Evolutionary conservation across 2,797 vertebrate species (phyloP), one percentile per base, ranked within the genome.

Genomic region (Lycodopsis pacificus): DNA sequence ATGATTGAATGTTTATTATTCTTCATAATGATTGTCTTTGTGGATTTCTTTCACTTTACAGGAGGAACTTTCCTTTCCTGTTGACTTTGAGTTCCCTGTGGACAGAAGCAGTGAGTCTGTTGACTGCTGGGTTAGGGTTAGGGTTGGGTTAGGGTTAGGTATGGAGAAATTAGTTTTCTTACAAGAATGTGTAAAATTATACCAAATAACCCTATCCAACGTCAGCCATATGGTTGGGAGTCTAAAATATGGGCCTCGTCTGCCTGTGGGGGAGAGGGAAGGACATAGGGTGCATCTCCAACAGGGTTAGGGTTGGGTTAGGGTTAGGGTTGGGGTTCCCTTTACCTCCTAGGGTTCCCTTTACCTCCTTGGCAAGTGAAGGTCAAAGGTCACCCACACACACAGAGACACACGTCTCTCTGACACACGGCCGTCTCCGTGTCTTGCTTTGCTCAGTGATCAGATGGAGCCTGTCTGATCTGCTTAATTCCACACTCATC

Each of bases 401-500:
- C 13, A 56, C 14, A 30, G 14, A 56, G 25, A 30, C 54, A 57
- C 8, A 36, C 15, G 19, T 59, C n/a, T 20, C 15, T 65, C 48
- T 20, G 17, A 3, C 44, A 4, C 40, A 1, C 46, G 46, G 7
- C 13, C 48, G 25, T 70, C 14, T 65, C 8, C 20, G 57, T 61
- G 63, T 54, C 8, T 53, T 20, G n/a, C 56, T 62, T 22, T 56
- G 42, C 65, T 67, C 57, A 46, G 51, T 75, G 58, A 64, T 80
- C 51, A 69, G 73, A 77, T 70, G 77, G 74, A 84, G 86, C 59
- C 86, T 61, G 83, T 85, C 83, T 84, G 84, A 82, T 83, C 40
- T 48, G 71, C 82, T 86, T 85, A 81, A 85, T 87, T 83, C 80
- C 63, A 63, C 81, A 63, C 79, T 92, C 86, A 91, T 91, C 72